Evolutionary conservation across 64 coral and sea anemone genomes (phyloP), one percentile per base, ranked within the genome.

Genomic region (Stichodactyla mertensii): DNA sequence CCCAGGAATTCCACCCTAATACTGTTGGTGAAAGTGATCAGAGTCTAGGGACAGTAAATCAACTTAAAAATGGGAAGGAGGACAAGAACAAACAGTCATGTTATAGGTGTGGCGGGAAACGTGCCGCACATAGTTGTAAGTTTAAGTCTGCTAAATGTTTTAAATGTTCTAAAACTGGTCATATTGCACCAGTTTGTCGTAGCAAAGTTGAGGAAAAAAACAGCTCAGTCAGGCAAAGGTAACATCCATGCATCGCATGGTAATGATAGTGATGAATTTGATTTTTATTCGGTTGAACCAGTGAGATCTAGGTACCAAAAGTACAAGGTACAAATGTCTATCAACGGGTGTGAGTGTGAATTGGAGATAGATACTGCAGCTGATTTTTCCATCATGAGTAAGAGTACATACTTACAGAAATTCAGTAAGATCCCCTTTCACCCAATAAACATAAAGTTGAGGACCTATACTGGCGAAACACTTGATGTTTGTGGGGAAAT

Each of bases 401-500:
- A 92, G 55, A 88, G 79, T 27, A 92, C 62, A 2, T 92, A 84
- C 14, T 57, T 83, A 51, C 23, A 88, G 58, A 90, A 94, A 16
- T 89, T 93, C 28, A 90, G 88, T 80, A 20, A 62, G 26, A 51
- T 36, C 54, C 64, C 92, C 19, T 79, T 90, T 57, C 52, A 5
- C 28, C 51, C 83, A 31, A 86, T 84, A 54, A 58, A 54, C 20
- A 77, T 54, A 61, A 87, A 86, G 18, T 74, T 90, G 61, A 89
- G 79, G 83, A 90, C 84, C 16, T 90, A 90, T 26, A 83, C 88
- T 20, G 88, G 92, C n/a, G 88, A 94, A 71, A 52, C 78, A 15
- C 86, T 94, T 15, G 78, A 69, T 77, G 79, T 88, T 52, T 92
- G 91, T 92, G 86, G 86, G 56, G 64, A 92, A 84, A 88, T 92